phyloP scores from a whole-genome alignment of 1,140 invertebrate genomes.

The Vollenhovia emeryi region DNA sequence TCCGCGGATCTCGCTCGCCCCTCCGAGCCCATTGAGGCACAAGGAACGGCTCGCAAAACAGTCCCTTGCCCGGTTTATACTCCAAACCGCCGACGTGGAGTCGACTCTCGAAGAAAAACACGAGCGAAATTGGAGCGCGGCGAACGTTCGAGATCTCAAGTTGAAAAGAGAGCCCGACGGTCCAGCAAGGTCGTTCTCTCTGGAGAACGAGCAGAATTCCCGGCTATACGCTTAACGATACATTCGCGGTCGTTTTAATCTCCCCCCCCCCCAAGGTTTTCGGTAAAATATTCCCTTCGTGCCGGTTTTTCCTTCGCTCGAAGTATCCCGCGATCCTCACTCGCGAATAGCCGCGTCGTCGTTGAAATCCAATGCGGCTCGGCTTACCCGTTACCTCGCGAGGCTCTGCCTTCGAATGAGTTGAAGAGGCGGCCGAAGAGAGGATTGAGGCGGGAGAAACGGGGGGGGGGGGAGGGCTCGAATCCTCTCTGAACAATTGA shows the following conservation, averaged over 20 bases:
- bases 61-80: not conserved
- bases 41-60: not conserved
- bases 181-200: not conserved
- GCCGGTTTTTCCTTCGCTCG: slow-evolving; percentile 6
- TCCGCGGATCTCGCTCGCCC: slow-evolving; percentile 3
- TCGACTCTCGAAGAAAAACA: not conserved
- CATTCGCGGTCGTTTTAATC: not conserved
- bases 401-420: slow-evolving; percentile 28
- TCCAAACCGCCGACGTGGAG: not conserved
- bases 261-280: not conserved
- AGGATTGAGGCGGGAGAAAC: not conserved
- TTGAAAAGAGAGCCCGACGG: not conserved
- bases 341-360: slow-evolving; percentile 9
- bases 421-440: slow-evolving; percentile 3
- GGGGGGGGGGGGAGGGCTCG: not conserved
- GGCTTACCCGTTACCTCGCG: slow-evolving; percentile 32
- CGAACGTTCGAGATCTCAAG: not conserved
- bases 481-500: slow-evolving; percentile 62
- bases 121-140: not conserved
- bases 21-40: not conserved
- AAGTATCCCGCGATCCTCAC: slow-evolving; percentile 11
- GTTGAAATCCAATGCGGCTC: slow-evolving; percentile 44
- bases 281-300: slow-evolving; percentile 15
- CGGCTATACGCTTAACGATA: slow-evolving; percentile 12
- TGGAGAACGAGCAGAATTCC: not conserved